Percentiles rank a stretch among this genome's conserved stretches.
These are phyloP conservation scores for Eudyptes chrysolophus DNA, from an alignment of 2,113 vertebrate species.

Conservation along the genomic window DNA sequence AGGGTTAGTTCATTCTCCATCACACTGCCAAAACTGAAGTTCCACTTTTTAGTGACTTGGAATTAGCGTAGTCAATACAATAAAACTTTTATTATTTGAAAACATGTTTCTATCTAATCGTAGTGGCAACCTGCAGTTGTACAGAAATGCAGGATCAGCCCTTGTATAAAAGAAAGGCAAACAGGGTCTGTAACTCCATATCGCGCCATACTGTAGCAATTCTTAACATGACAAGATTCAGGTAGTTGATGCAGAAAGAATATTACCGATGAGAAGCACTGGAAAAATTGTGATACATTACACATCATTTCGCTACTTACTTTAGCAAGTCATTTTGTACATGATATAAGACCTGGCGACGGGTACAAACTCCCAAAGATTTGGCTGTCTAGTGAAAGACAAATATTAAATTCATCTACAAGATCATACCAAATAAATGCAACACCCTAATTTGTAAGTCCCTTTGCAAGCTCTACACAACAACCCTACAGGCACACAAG, in stretches of 20 bases:
- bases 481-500: neutral
- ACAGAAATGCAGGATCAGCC: neutral
- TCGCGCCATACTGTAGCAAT: neutral
- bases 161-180: neutral
- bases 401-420: neutral
- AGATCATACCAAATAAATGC: neutral
- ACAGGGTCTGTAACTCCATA: neutral
- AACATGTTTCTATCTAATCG: neutral
- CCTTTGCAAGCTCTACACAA: neutral
- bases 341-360: fast-evolving
- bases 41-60: neutral
- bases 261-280: neutral
- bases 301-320: fast-evolving
- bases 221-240: neutral
- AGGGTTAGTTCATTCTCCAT: neutral
- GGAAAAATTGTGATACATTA: neutral
- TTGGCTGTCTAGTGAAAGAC: neutral
- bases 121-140: neutral
- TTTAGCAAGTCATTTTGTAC: neutral
- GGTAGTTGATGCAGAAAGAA: neutral
- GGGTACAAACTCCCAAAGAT: neutral
- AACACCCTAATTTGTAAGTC: neutral
- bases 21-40: neutral
- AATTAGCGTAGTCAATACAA: neutral
- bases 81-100: neutral